These are phyloP conservation scores for Lacanobia oleracea DNA, from an alignment of 2,888 invertebrate genomes.

Conservation along the genomic window DNA sequence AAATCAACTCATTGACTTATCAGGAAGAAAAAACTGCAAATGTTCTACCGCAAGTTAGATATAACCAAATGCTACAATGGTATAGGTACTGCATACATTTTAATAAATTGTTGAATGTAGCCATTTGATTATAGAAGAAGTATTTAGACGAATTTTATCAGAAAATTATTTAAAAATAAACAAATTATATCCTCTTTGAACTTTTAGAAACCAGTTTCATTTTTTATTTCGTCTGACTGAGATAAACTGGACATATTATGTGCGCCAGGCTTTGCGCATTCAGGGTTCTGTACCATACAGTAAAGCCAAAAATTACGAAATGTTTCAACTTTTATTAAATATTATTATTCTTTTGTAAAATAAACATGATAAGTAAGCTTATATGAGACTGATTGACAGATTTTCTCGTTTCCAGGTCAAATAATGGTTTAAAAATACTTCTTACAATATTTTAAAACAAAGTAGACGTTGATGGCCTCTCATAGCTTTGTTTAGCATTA, in stretches of 20 bases:
- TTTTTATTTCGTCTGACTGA: not conserved
- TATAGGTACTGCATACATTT: no score
- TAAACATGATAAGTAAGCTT: no score
- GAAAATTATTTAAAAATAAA: not conserved
- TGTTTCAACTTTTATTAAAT: no score
- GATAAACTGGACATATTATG: not conserved
- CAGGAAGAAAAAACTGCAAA: not conserved
- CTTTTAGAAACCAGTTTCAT: not conserved
- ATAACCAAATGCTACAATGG: no score
- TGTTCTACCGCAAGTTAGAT: not conserved
- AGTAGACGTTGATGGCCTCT: no score
- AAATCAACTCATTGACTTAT: not conserved
- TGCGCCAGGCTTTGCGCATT: not conserved
- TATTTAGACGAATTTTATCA: not conserved
- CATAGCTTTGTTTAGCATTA: no score
- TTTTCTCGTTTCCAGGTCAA: no score
- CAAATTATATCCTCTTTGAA: slow-evolving; percentile 5
- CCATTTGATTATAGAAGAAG: not conserved
- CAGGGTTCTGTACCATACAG: not conserved
- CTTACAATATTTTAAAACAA: no score
- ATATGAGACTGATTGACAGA: no score
- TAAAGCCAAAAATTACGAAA: not conserved
- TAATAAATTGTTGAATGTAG: not conserved
- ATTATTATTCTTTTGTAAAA: no score
- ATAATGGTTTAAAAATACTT: no score